phyloP scores from a whole-genome alignment of 64 coral and sea anemone genomes.

The Actinia equina region DNA sequence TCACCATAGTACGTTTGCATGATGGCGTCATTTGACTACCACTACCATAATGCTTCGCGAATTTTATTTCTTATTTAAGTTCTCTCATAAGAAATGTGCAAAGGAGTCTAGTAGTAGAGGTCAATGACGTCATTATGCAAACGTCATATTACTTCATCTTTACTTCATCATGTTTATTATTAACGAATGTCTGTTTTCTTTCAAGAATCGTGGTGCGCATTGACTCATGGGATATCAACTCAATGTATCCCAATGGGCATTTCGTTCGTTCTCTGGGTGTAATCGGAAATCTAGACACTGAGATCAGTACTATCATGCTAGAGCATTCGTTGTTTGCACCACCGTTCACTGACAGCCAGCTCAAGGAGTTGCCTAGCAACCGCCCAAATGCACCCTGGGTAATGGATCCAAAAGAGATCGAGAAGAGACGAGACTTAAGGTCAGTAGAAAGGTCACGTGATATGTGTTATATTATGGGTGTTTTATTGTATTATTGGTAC shows the following conservation, averaged over 20 bases:
- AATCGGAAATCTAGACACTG: conserved; percentile 78
- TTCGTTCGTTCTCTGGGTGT: conserved; percentile 77
- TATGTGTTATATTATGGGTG: background rate
- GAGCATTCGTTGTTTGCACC: conserved; percentile 73
- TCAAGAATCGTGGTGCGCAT: conserved; percentile 82
- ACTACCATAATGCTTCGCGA: no score
- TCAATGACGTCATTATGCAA: no score
- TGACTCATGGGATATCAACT: conserved; percentile 80
- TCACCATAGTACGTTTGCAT: no score
- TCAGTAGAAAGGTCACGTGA: conserved; percentile 20
- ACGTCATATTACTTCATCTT: no score
- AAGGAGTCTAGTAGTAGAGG: no score
- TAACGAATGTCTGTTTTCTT: background rate
- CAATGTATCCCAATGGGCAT: conserved; percentile 87
- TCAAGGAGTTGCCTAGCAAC: conserved; percentile 75
- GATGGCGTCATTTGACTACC: no score
- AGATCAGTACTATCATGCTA: conserved; percentile 74
- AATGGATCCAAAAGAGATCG: conserved; percentile 58
- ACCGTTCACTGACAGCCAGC: conserved; percentile 75
- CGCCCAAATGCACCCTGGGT: conserved; percentile 59
- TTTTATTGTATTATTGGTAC: background rate
- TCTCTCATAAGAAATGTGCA: no score
- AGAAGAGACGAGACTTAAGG: conserved; percentile 71
- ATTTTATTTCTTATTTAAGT: no score
- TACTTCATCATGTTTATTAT: background rate